A percentile compares a stretch with the other conserved stretches of the same genome.
phyloP scores from a whole-genome alignment of 2,888 invertebrate species.

The Archaeoteleia sp. region DNA sequence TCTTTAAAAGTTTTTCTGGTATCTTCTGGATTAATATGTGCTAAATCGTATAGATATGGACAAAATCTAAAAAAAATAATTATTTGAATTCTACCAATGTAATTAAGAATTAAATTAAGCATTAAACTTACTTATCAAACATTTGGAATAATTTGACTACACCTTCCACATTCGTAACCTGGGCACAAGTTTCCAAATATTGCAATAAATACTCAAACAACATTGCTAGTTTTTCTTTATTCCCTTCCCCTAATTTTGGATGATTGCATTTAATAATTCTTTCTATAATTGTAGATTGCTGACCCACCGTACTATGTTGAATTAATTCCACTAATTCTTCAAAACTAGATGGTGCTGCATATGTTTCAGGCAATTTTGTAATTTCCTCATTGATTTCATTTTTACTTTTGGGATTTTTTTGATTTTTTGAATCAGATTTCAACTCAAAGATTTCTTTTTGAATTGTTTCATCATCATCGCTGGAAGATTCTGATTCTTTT shows the following conservation, averaged over 20 bases:
- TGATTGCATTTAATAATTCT: slow-evolving; percentile 92
- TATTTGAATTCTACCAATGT: too few species aligned
- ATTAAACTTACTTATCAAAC: slow-evolving; percentile 77
- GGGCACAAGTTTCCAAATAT: slow-evolving; percentile 82
- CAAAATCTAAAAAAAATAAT: slow-evolving; percentile 67
- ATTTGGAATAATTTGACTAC: slow-evolving; percentile 78
- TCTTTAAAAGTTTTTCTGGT: slow-evolving; percentile 82
- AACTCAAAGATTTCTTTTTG: too few species aligned
- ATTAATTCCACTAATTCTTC: slow-evolving; percentile 81
- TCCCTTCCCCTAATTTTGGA: slow-evolving; percentile 85
- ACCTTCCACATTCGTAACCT: slow-evolving; percentile 66
- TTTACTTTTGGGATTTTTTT: slow-evolving; percentile 5
- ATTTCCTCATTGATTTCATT: slow-evolving; percentile 4
- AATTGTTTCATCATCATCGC: slow-evolving; percentile 61
- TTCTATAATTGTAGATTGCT: slow-evolving; percentile 84
- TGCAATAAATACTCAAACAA: slow-evolving; percentile 87
- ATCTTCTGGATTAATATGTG: slow-evolving; percentile 82
- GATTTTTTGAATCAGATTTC: too few species aligned
- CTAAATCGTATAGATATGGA: slow-evolving; percentile 80
- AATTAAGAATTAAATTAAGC: too few species aligned
- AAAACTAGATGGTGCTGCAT: slow-evolving; percentile 79
- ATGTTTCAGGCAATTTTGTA: slow-evolving; percentile 10
- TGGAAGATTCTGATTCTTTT: slow-evolving; percentile 57
- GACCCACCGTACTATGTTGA: slow-evolving; percentile 78
- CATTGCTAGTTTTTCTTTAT: slow-evolving; percentile 84